Conservation (phyloP, 2,113 vertebrate genomes). For the Rhagologus leucostigma region DNA sequence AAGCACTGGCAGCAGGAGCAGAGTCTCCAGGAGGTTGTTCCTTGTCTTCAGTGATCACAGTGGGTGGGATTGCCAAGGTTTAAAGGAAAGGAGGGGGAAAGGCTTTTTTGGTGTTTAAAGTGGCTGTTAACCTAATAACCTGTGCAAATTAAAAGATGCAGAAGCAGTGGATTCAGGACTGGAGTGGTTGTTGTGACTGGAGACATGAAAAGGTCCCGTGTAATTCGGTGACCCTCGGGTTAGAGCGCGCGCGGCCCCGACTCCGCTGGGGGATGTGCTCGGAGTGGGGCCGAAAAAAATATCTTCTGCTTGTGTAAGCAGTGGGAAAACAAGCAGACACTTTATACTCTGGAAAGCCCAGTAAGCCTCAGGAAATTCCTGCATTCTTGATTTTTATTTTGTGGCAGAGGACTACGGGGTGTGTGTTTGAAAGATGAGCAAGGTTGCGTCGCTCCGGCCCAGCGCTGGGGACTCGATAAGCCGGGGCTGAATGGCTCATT, state of each 20-base stretch:
- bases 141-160: neutral
- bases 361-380: conserved; percentile 65
- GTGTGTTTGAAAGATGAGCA: conserved; percentile 42
- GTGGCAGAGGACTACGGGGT: neutral
- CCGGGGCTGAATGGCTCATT: conserved; percentile 52
- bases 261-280: neutral
- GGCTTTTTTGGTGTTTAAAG: neutral
- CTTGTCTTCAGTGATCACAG: neutral
- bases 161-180: neutral
- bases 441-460: conserved; percentile 23
- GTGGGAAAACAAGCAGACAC: conserved; percentile 32
- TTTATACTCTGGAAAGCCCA: neutral
- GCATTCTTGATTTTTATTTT: conserved; percentile 30
- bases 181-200: neutral
- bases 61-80: neutral
- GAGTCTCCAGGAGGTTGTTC: neutral
- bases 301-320: conserved; percentile 14
- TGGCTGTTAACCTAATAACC: neutral
- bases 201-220: neutral
- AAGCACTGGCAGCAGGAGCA: neutral
- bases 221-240: neutral
- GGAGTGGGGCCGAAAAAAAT: neutral
- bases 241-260: neutral
- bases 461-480: neutral
- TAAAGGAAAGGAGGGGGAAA: neutral